Percentiles rank a stretch among this genome's conserved stretches.
Conservation (phyloP, 2,797 vertebrate species). For the Melanotaenia parkinsoni region DNA sequence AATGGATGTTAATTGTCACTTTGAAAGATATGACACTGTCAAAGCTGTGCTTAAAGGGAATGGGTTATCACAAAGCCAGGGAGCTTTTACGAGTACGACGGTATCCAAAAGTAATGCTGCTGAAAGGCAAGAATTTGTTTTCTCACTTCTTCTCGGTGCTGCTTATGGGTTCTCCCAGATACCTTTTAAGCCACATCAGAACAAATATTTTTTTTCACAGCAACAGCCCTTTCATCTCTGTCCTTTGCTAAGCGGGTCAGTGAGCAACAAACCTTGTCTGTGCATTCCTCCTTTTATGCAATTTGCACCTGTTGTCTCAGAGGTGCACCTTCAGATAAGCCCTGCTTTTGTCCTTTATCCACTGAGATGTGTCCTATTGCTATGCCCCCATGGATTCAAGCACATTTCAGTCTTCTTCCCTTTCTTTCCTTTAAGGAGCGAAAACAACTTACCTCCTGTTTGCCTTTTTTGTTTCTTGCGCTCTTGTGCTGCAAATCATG, state of each 20-base stretch:
- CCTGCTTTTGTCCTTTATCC: constrained; percentile 53
- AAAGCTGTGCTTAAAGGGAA: background rate
- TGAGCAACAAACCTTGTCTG: constrained; percentile 39
- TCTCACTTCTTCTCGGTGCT: constrained; percentile 21
- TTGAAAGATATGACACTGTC: background rate
- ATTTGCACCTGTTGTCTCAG: constrained; percentile 66
- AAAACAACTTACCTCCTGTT: constrained; percentile 48
- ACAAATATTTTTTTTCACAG: constrained; percentile 44
- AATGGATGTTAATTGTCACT: background rate
- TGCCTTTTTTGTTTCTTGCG: constrained; percentile 19
- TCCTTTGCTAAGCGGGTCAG: constrained; percentile 46
- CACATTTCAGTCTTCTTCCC: constrained; percentile 32
- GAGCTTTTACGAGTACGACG: constrained; percentile 3
- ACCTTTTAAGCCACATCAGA: constrained; percentile 57
- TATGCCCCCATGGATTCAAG: constrained; percentile 15
- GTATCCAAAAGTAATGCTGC: constrained; percentile 26
- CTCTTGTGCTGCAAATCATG: constrained; percentile 16
- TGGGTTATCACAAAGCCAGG: constrained; percentile 13
- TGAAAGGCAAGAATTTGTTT: constrained; percentile 26
- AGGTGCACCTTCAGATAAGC: constrained; percentile 51
- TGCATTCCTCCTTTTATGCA: constrained; percentile 50
- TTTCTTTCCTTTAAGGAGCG: constrained; percentile 34
- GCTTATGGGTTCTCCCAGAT: constrained; percentile 41
- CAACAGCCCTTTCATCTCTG: constrained; percentile 61
- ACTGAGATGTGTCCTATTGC: constrained; percentile 38